Conservation (phyloP, 1,140 invertebrate genomes). For the Zeugodacus cucurbitae region DNA sequence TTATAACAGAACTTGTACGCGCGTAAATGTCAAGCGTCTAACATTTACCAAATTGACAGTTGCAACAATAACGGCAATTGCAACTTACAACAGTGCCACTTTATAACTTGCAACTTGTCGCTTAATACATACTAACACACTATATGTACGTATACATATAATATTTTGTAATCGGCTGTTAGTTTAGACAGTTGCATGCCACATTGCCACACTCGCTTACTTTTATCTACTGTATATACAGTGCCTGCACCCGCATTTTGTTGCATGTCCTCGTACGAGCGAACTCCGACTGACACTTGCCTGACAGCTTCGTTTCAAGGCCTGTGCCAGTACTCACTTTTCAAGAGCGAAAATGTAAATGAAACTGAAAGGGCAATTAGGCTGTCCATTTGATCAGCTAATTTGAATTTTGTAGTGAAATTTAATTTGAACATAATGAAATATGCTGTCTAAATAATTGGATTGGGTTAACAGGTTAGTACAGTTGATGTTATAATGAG, state of each 20-base stretch:
- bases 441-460: background rate
- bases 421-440: background rate
- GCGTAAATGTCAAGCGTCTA: background rate
- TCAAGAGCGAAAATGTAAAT: background rate
- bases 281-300: background rate
- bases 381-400: background rate
- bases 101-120: background rate
- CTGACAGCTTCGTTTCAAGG: background rate
- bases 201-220: background rate
- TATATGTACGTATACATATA: background rate
- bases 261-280: background rate
- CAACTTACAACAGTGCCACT: background rate
- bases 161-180: background rate
- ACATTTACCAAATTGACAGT: background rate
- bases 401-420: background rate
- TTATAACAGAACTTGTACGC: no score
- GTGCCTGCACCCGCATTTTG: background rate
- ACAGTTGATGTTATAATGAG: background rate
- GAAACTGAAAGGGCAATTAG: background rate
- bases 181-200: constrained; percentile 1
- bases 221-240: background rate
- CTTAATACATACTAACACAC: background rate
- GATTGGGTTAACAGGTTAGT: background rate
- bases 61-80: background rate
- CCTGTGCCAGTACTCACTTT: background rate